Evolutionary conservation across 2,797 vertebrate genomes (phyloP).

Genomic region (Hyperoplus lanceolatus): DNA sequence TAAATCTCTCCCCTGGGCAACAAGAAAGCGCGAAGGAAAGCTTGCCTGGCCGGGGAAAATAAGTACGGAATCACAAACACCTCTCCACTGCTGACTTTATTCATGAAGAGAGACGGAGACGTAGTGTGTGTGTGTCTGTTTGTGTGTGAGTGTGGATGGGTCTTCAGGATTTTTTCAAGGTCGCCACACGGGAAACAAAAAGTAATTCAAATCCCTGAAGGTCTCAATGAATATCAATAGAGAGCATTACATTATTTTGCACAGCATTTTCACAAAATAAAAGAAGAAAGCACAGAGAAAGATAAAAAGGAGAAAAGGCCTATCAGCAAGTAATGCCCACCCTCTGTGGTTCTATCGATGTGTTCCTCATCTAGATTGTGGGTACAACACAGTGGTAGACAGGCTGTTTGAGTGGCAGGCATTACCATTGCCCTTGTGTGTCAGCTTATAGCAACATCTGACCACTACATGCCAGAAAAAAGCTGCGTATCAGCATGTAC

Average conservation of each 20-base stretch:
- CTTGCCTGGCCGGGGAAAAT: constrained; percentile 54
- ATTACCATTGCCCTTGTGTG: neutral
- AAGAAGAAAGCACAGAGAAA: neutral
- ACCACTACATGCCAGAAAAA: neutral
- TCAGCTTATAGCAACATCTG: constrained; percentile 6
- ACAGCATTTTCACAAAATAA: constrained; percentile 31
- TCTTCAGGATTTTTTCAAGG: constrained; percentile 53
- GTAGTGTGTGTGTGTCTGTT: neutral
- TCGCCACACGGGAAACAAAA: constrained; percentile 58
- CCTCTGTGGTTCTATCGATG: neutral
- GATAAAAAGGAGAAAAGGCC: neutral
- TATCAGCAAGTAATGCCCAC: neutral
- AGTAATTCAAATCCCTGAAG: constrained; percentile 55
- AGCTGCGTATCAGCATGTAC: no score
- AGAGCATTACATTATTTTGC: constrained; percentile 39
- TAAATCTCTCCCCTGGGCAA: constrained; percentile 74
- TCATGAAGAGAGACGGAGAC: constrained; percentile 31
- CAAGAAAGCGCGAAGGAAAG: constrained; percentile 61
- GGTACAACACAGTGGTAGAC: neutral
- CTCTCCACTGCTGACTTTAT: constrained; percentile 56
- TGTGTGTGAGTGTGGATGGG: neutral
- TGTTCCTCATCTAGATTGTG: neutral
- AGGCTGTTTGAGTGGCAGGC: neutral
- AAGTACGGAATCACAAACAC: constrained; percentile 71
- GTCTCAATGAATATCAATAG: constrained; percentile 65